Evolutionary conservation across 2,113 vertebrate species (phyloP).

Genomic region (Zootoca vivipara): DNA sequence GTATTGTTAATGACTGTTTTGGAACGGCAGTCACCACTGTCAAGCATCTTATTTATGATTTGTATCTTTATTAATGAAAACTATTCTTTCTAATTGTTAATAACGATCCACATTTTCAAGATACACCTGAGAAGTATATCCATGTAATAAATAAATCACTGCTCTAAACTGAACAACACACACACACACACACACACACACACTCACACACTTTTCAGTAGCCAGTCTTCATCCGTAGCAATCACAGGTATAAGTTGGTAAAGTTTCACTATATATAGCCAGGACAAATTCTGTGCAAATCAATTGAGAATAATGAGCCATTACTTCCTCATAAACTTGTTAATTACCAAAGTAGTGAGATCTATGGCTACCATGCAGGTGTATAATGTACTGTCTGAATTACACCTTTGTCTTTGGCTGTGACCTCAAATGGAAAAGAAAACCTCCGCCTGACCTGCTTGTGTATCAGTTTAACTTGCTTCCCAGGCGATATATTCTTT

Average conservation of each 20-base stretch:
- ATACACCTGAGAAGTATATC: not conserved
- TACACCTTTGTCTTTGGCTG: slow-evolving; percentile 48
- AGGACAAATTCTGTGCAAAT: slow-evolving; percentile 50
- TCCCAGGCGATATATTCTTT: slow-evolving; percentile 9
- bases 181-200: too few species aligned
- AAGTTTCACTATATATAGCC: slow-evolving; percentile 52
- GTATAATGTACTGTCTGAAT: slow-evolving; percentile 43
- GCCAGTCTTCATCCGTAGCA: not conserved
- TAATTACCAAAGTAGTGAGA: slow-evolving; percentile 58
- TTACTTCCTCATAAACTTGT: slow-evolving; percentile 62
- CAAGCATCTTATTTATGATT: not conserved
- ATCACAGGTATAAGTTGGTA: not conserved
- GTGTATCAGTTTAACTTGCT: slow-evolving; percentile 31
- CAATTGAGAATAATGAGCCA: slow-evolving; percentile 55
- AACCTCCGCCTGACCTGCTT: slow-evolving; percentile 1
- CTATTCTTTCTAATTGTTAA: not conserved
- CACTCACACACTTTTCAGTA: not conserved
- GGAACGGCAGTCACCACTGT: not conserved
- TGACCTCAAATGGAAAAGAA: slow-evolving; percentile 41
- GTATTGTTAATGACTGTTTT: not conserved
- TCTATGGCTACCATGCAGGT: slow-evolving; percentile 37
- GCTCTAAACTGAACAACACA: not conserved
- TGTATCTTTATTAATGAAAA: not conserved
- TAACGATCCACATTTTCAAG: not conserved
- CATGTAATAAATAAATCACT: not conserved